Conservation (phyloP, 2,113 vertebrate genomes). For the Melanerpes aurifrons region DNA sequence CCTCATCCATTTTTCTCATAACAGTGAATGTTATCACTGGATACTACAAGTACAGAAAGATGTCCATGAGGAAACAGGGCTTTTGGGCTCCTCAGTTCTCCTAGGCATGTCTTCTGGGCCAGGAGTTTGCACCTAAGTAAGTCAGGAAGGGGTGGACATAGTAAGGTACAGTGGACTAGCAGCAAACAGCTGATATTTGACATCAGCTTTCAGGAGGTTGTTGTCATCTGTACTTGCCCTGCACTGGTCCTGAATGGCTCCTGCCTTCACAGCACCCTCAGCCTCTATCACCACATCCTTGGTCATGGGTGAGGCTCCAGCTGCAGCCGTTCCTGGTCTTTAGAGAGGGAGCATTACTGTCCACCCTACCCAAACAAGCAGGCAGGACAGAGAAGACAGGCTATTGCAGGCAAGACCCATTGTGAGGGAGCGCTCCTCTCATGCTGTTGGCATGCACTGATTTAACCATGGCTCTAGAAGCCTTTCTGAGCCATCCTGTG, state of each 20-base stretch:
- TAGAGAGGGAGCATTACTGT: background rate
- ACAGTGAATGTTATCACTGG: background rate
- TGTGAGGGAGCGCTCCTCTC: background rate
- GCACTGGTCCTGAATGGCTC: background rate
- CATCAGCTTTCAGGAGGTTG: background rate
- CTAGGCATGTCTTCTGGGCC: background rate
- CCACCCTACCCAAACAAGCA: background rate
- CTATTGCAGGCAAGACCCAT: background rate
- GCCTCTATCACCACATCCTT: background rate
- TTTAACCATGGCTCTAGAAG: background rate
- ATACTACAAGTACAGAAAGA: background rate
- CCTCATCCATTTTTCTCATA: background rate
- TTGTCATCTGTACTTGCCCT: background rate
- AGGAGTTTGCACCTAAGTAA: background rate
- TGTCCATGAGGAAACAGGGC: fast-evolving
- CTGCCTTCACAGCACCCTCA: too few relatives aligned
- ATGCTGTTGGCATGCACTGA: background rate
- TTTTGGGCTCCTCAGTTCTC: background rate
- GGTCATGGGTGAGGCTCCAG: background rate
- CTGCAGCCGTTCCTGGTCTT: background rate
- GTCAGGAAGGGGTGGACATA: background rate
- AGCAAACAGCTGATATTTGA: background rate
- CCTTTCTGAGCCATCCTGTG: background rate
- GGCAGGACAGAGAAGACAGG: background rate
- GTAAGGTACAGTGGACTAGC: background rate